Conservation (phyloP, 2,797 vertebrate species). For the Chanos chanos region DNA sequence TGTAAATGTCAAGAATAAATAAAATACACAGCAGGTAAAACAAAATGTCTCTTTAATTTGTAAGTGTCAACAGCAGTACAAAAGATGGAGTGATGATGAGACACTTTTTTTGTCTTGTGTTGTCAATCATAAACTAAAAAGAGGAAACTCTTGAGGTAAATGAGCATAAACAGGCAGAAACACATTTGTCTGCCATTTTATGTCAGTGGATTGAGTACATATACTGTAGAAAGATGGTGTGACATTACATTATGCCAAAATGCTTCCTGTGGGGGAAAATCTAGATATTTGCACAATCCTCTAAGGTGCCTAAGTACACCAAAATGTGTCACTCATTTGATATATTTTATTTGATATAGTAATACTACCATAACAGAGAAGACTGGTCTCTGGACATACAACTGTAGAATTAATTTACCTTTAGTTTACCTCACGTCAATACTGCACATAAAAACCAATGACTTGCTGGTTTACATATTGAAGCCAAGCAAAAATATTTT, state of each 20-base stretch:
- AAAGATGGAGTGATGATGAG: constrained; percentile 99
- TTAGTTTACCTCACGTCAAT: constrained; percentile 98
- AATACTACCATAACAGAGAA: constrained; percentile 88
- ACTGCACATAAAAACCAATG: constrained; percentile 97
- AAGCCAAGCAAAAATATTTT: constrained; percentile 86
- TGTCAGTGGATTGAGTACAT: constrained; percentile 75
- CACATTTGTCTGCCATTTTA: constrained; percentile 81
- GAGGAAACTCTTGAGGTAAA: constrained; percentile 99
- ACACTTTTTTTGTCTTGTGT: constrained; percentile 70
- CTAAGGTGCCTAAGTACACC: constrained; percentile 82
- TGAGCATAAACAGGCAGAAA: constrained; percentile 97
- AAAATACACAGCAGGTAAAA: constrained; percentile 79
- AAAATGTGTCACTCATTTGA: constrained; percentile 77
- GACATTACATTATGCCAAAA: constrained; percentile 85
- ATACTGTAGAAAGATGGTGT: constrained; percentile 85
- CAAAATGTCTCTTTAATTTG: constrained; percentile 99
- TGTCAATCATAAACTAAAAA: constrained; percentile 83
- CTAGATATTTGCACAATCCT: constrained; percentile 77
- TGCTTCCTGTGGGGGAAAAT: constrained; percentile 81
- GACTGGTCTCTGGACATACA: constrained; percentile 86
- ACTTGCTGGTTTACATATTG: constrained; percentile 93
- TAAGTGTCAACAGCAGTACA: constrained; percentile 99
- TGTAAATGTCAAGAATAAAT: constrained; percentile 28
- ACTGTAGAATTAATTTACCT: constrained; percentile 89
- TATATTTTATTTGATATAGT: constrained; percentile 81